Conservation (phyloP, 2,113 vertebrate genomes). For the Channa argus region DNA sequence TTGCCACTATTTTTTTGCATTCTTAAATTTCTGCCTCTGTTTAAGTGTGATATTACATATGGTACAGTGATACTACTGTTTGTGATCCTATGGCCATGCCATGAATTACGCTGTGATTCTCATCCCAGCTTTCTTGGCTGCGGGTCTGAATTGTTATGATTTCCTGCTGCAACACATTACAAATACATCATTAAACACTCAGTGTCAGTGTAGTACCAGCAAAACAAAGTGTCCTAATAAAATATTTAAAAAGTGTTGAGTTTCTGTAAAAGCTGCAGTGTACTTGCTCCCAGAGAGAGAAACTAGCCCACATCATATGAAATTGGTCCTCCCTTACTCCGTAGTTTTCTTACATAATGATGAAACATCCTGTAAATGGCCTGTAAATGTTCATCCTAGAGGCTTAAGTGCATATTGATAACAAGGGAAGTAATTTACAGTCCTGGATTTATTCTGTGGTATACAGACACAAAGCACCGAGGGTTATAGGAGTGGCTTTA, state of each 20-base stretch:
- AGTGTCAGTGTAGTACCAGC: neutral
- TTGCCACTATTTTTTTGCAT: no score
- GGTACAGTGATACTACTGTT: no score
- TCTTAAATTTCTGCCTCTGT: no score
- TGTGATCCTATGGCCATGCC: no score
- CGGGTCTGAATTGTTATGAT: neutral
- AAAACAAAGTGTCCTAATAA: conserved; percentile 29
- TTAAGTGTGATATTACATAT: neutral
- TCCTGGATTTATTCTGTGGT: neutral
- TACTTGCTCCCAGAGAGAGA: neutral
- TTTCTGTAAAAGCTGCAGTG: neutral
- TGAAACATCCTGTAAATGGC: conserved; percentile 30
- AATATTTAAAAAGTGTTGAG: conserved; percentile 37
- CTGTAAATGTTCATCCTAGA: conserved; percentile 14
- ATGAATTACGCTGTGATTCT: neutral
- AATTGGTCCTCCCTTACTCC: conserved; percentile 16
- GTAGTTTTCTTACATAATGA: conserved; percentile 18
- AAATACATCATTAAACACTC: conserved; percentile 17
- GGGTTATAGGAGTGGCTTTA: conserved; percentile 5
- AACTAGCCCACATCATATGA: neutral
- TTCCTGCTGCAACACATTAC: neutral
- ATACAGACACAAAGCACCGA: neutral
- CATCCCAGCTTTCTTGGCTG: no score
- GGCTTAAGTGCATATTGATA: conserved; percentile 2
- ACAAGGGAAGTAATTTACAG: neutral